phyloP scores from a whole-genome alignment of 2,888 invertebrate genomes.

The Morpho achilles region DNA sequence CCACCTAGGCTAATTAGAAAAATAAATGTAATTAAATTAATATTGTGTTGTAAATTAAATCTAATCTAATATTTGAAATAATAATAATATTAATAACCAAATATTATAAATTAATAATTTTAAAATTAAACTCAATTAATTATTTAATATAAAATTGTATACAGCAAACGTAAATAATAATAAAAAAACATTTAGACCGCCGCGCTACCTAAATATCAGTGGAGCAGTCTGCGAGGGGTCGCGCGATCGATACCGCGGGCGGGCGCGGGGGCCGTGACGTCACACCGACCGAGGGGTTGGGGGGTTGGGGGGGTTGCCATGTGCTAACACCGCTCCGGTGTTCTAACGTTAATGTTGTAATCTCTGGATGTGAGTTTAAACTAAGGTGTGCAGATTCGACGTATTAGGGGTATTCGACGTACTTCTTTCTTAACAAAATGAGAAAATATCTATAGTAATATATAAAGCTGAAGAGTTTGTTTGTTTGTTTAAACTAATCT shows the following conservation, averaged over 20 bases:
- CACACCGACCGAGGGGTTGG: conserved; percentile 58
- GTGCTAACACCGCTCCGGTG: conserved; percentile 33
- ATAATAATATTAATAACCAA: not conserved
- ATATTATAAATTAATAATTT: too few species aligned
- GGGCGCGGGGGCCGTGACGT: conserved; percentile 33
- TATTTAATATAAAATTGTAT: too few species aligned
- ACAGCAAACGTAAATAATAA: conserved; percentile 12
- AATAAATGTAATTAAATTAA: too few species aligned
- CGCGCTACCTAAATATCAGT: conserved; percentile 44
- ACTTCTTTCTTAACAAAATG: not conserved
- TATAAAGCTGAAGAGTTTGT: too few species aligned
- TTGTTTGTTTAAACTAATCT: too few species aligned
- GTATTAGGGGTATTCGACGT: conserved; percentile 3
- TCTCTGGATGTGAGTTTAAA: conserved; percentile 15
- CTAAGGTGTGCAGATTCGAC: conserved; percentile 8
- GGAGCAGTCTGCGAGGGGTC: conserved; percentile 34
- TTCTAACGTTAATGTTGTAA: conserved; percentile 23
- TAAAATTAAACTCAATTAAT: too few species aligned
- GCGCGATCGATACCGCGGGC: conserved; percentile 58
- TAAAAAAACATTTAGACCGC: conserved; percentile 46
- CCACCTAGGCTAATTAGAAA: too few species aligned
- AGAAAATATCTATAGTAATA: too few species aligned
- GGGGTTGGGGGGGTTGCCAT: conserved; percentile 35
- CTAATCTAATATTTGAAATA: not conserved
- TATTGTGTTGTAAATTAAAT: not conserved